Percentiles rank a stretch among this genome's conserved stretches.
Evolutionary conservation across 2,888 invertebrate genomes (phyloP).

Genomic region (Nymphalis polychloros): DNA sequence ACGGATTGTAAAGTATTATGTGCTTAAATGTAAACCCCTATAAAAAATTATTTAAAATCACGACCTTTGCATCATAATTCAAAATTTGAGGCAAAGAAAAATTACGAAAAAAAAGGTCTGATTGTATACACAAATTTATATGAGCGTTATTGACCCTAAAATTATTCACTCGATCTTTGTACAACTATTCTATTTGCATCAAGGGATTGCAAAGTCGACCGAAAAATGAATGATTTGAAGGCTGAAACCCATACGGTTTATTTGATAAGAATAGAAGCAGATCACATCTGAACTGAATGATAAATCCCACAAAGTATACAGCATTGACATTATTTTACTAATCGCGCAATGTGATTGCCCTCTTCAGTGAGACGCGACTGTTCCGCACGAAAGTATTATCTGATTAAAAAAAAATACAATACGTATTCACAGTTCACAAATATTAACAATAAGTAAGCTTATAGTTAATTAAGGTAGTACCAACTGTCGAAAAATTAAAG

Average conservation of each 20-base stretch:
- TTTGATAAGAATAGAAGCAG: constrained; percentile 42
- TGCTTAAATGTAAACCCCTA: too few species aligned
- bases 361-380: constrained; percentile 42
- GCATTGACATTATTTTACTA: constrained; percentile 62
- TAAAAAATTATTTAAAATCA: too few species aligned
- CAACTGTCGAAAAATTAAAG: too few species aligned
- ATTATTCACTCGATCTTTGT: neutral
- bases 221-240: constrained; percentile 35
- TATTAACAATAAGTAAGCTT: too few species aligned
- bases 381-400: constrained; percentile 27
- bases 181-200: neutral
- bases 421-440: too few species aligned
- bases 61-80: too few species aligned
- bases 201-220: constrained; percentile 12
- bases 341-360: constrained; percentile 47
- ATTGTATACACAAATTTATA: too few species aligned
- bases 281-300: constrained; percentile 39
- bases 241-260: constrained; percentile 35
- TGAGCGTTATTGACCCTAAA: constrained; percentile 6
- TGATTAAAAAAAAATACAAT: neutral
- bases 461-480: too few species aligned
- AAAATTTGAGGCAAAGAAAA: too few species aligned
- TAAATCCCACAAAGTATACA: constrained; percentile 47
- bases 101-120: too few species aligned
- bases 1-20: too few species aligned